Conservation (phyloP, 2,797 vertebrate species). For the Glyptemys insculpta region DNA sequence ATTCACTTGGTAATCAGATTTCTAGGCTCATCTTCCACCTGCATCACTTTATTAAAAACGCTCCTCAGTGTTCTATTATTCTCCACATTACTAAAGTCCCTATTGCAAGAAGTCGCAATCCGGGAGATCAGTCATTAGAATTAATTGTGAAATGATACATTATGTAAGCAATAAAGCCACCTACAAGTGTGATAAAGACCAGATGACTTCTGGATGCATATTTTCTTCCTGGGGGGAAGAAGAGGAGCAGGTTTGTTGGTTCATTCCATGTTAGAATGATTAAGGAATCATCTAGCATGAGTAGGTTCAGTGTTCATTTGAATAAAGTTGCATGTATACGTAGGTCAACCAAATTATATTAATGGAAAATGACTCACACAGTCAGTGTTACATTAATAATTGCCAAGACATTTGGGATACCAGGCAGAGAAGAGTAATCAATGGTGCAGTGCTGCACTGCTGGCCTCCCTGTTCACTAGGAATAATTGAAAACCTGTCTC, state of each 20-base stretch:
- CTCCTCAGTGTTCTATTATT: not conserved
- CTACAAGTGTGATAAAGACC: fast-evolving
- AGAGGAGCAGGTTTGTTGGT: not conserved
- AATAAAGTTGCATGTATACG: not conserved
- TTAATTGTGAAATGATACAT: fast-evolving
- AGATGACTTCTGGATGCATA: not conserved
- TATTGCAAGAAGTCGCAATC: not conserved
- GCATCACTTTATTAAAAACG: too few relatives aligned
- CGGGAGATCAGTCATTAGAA: fast-evolving
- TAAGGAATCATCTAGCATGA: not conserved
- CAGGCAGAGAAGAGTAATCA: not conserved
- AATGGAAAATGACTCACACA: not conserved
- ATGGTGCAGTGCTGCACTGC: not conserved
- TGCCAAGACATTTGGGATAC: not conserved
- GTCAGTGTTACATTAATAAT: not conserved
- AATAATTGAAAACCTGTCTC: not conserved
- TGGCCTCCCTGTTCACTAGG: not conserved
- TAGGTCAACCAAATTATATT: not conserved
- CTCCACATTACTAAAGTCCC: fast-evolving
- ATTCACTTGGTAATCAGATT: not conserved
- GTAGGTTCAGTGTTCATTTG: not conserved
- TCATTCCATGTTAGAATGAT: fast-evolving
- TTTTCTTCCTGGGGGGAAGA: not conserved
- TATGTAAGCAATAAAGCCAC: not conserved
- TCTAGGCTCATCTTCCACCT: not conserved